Base-by-base conservation (phyloP, 2,113 vertebrate species). In the Peromyscus californicus region DNA sequence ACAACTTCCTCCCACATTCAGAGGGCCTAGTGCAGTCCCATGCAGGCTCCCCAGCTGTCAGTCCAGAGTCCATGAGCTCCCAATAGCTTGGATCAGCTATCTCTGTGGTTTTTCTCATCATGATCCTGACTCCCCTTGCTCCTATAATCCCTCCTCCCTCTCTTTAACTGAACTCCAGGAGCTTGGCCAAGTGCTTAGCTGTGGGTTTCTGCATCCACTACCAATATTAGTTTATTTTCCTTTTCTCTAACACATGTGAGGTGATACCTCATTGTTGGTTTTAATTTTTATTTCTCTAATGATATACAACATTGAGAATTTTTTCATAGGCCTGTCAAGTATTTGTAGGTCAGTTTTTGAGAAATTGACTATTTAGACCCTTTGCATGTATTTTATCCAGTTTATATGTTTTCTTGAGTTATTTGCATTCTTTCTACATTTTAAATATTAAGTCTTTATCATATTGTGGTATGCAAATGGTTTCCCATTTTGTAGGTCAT, bases 271-370 rank as follows among this genome's bases (percentile, higher is more conserved):
- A 48, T n/a, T 85, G 39, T 19, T 57, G 21, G 69, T 63, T 86
- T 75, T 93, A 51, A 31, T n/a, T 63, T 75, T 33, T 36, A 51
- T 93, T 51, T 86, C 33, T 45, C 59, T 76, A 39, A 36, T 72
- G 11, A 82, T 57, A 39, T 80, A 11, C 10, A 16, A 91, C 21
- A 15, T 59, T 70, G 57, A 93, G 4, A 17, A 31, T 51, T 82
- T 83, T 82, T 83, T 39, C 33, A 33, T 51, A 42, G 24, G 13
- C 21, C 29, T 8, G 16, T 69, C 42, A 76, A 65, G 12, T 31
- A 86, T 72, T 79, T 95, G 39, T n/a, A 29, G 33, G 51, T 94
- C 85, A 39, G 12, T 65, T 65, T 91, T 82, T 82, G 22, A 86
- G 26, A 93, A 78, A 87, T 63, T 59, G 29, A 16, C 8, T 79